phyloP scores from a whole-genome alignment of 2,797 vertebrate genomes.

The Tympanoctomys barrerae region DNA sequence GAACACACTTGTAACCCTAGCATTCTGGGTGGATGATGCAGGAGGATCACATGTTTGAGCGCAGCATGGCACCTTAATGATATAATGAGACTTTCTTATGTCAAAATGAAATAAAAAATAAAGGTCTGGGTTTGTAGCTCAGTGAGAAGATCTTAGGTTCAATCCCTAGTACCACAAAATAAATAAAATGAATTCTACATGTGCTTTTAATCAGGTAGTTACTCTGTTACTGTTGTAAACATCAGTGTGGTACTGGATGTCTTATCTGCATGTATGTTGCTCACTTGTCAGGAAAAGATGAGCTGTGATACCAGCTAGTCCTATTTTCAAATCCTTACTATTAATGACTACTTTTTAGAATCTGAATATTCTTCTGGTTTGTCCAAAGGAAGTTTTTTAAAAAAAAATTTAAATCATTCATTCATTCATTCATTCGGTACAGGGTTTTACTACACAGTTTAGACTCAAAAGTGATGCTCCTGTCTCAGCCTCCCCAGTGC shows the following conservation, averaged over 20 bases:
- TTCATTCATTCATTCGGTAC: no score
- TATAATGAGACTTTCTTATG: neutral
- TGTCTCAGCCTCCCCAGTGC: no score
- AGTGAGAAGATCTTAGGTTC: neutral
- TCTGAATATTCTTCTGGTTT: neutral
- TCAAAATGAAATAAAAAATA: neutral
- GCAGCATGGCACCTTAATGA: neutral
- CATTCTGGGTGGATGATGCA: neutral
- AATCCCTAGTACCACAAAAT: neutral
- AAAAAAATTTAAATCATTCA: no score
- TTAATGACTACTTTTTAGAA: conserved; percentile 41
- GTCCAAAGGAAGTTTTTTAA: neutral
- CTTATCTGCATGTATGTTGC: neutral
- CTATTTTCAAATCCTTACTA: conserved; percentile 49
- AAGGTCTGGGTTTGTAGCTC: neutral
- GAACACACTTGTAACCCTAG: neutral
- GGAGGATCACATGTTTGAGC: neutral
- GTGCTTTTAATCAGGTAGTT: conserved; percentile 38
- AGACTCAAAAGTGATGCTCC: no score
- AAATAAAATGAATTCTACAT: conserved; percentile 33
- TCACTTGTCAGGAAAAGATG: conserved; percentile 45
- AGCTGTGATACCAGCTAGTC: neutral
- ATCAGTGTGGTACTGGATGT: neutral
- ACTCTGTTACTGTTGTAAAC: conserved; percentile 46
- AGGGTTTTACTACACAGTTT: no score